Percentiles rank a stretch among this genome's conserved stretches.
Evolutionary conservation across 2,113 vertebrate species (phyloP).

Genomic region (Lutjanus erythropterus): DNA sequence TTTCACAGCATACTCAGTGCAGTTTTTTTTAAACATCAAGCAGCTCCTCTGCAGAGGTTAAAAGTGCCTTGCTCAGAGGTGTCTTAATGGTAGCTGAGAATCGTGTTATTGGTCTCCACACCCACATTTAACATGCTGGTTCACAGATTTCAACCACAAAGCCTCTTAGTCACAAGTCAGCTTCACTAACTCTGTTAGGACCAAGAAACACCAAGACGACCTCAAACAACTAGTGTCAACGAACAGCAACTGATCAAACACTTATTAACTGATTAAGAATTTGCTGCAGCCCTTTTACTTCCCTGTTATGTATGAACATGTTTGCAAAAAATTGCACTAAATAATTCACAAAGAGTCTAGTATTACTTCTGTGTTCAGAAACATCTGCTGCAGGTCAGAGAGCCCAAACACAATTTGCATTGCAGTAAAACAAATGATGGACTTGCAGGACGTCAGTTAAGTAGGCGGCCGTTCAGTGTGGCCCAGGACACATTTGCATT

Average conservation of each 20-base stretch:
- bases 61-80: background rate
- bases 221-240: conserved; percentile 26
- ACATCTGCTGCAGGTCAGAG: too few relatives aligned
- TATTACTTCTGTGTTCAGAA: too few relatives aligned
- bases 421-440: too few relatives aligned
- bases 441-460: too few relatives aligned
- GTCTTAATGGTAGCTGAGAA: background rate
- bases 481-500: too few relatives aligned
- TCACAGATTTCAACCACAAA: conserved; percentile 14
- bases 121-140: conserved; percentile 4
- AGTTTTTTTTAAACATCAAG: background rate
- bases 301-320: too few relatives aligned
- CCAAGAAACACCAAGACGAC: conserved; percentile 17
- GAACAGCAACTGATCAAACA: conserved; percentile 42
- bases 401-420: too few relatives aligned
- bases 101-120: background rate
- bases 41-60: background rate
- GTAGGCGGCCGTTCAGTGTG: too few relatives aligned
- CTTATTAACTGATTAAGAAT: too few relatives aligned
- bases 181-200: background rate
- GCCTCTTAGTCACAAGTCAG: background rate
- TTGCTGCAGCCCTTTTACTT: too few relatives aligned
- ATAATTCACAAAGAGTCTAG: too few relatives aligned
- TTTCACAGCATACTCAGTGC: conserved; percentile 14
- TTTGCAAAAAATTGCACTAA: too few relatives aligned